Conservation (phyloP, 2,797 vertebrate species). For the Microcaecilia unicolor region DNA sequence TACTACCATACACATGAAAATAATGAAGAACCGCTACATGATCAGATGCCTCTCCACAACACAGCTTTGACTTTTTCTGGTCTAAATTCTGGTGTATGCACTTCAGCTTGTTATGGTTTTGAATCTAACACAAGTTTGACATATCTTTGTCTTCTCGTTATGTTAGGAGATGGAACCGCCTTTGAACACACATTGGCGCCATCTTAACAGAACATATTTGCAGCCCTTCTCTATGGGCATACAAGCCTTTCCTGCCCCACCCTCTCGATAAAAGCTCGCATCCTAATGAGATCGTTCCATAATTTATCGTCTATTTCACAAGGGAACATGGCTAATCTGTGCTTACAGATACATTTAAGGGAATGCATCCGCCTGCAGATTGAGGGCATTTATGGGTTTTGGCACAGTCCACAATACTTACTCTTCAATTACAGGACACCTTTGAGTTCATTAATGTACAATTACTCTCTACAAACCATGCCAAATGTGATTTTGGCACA, state of each 20-base stretch:
- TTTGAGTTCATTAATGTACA: constrained; percentile 78
- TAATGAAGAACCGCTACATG: too few relatives aligned
- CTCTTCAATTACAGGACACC: constrained; percentile 84
- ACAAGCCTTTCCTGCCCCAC: constrained; percentile 26
- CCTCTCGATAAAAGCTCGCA: constrained; percentile 53
- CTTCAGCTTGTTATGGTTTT: too few relatives aligned
- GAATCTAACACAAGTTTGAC: too few relatives aligned
- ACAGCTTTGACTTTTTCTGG: too few relatives aligned
- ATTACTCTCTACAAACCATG: constrained; percentile 75
- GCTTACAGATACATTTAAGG: constrained; percentile 84
- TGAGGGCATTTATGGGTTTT: constrained; percentile 71
- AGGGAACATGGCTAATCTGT: constrained; percentile 69
- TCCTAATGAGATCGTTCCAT: constrained; percentile 65
- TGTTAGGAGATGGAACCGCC: constrained; percentile 10
- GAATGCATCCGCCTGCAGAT: constrained; percentile 67
- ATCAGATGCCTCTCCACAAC: too few relatives aligned
- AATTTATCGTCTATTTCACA: constrained; percentile 70
- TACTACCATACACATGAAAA: too few relatives aligned
- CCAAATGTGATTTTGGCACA: constrained; percentile 83
- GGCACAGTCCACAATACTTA: constrained; percentile 66
- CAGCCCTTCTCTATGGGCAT: constrained; percentile 32
- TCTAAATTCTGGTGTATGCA: too few relatives aligned
- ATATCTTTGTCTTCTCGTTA: constrained; percentile 1
- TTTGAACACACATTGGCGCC: constrained; percentile 42
- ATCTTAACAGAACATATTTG: constrained; percentile 50